These are phyloP conservation scores for Aromia moschata DNA, from an alignment of 2,888 invertebrate genomes.

Conservation along the genomic window DNA sequence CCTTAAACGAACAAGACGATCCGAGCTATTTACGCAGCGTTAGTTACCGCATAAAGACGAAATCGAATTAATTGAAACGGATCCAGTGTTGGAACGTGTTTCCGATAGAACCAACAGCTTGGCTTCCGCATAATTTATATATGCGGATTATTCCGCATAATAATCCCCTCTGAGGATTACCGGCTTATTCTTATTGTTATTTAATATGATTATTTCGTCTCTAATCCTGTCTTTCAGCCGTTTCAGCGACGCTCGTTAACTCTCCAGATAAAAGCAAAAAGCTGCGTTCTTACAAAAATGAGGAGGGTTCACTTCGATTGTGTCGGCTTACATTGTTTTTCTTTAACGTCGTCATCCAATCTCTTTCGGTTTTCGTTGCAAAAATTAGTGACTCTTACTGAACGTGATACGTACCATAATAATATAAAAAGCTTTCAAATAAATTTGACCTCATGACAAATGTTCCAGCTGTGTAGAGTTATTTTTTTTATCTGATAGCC, in stretches of 20 bases:
- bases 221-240: conserved; percentile 1
- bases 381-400: too few relatives aligned
- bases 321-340: neutral
- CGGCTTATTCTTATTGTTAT: conserved; percentile 1
- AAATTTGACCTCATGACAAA: too few relatives aligned
- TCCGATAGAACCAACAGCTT: neutral
- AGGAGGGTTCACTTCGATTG: neutral
- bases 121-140: conserved; percentile 1
- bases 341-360: neutral
- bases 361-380: neutral
- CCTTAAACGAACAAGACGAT: too few relatives aligned
- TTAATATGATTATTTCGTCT: conserved; percentile 2
- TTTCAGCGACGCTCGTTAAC: neutral
- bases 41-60: neutral
- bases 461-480: too few relatives aligned
- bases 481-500: too few relatives aligned
- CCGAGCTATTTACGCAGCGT: neutral
- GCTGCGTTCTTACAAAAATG: neutral
- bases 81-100: neutral
- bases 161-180: neutral
- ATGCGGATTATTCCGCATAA: too few relatives aligned
- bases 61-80: neutral
- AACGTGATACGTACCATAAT: too few relatives aligned
- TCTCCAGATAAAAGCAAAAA: neutral
- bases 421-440: too few relatives aligned